Evolutionary conservation across 2,113 vertebrate genomes (phyloP).

Genomic region (Psilopsiagon aurifrons): DNA sequence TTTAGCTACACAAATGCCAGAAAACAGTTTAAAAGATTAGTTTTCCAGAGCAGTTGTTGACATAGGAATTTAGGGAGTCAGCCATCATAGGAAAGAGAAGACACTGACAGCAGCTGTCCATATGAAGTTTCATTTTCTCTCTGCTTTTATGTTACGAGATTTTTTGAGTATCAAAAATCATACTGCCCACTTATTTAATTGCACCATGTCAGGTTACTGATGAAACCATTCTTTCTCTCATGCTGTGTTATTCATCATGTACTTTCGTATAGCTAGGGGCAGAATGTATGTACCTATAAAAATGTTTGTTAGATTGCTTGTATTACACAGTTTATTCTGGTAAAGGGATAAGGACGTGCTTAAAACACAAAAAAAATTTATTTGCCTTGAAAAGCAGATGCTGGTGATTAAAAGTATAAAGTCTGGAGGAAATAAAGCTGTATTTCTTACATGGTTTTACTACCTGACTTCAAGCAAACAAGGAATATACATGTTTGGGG

Average conservation of each 20-base stretch:
- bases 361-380: neutral
- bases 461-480: neutral
- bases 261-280: neutral
- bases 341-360: neutral
- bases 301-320: neutral
- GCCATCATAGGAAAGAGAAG: neutral
- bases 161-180: neutral
- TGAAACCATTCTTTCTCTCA: neutral
- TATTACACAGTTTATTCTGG: neutral
- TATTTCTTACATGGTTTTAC: neutral
- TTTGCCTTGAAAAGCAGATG: neutral
- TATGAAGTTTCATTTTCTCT: neutral
- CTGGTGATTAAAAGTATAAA: neutral
- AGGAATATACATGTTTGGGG: neutral
- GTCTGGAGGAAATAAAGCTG: neutral
- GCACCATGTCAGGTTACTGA: neutral
- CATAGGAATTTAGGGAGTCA: neutral
- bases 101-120: neutral
- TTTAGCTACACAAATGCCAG: neutral
- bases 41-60: neutral
- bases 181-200: neutral
- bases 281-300: neutral
- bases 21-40: neutral
- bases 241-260: neutral
- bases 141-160: neutral